These are phyloP conservation scores for Micronisus gabar DNA, from an alignment of 2,113 vertebrate species.

Conservation along the genomic window DNA sequence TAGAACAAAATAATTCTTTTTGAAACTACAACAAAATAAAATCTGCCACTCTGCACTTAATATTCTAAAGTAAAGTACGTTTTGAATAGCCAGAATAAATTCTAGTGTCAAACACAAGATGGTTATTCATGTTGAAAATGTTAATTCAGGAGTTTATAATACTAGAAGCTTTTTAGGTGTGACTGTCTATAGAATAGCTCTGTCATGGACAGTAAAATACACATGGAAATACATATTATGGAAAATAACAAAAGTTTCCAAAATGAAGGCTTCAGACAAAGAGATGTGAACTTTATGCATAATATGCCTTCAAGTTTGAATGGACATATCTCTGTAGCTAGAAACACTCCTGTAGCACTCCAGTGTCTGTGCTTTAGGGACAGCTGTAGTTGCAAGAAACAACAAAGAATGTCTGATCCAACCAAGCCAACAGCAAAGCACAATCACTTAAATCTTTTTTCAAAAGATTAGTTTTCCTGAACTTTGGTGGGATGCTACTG, in stretches of 20 bases:
- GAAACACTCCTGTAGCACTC: neutral
- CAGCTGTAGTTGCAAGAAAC: neutral
- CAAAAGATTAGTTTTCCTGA: neutral
- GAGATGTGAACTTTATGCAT: neutral
- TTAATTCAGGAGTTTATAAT: neutral
- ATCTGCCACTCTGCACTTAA: neutral
- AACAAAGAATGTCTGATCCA: neutral
- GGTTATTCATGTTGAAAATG: neutral
- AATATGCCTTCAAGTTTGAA: neutral
- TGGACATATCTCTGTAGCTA: neutral
- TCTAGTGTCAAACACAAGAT: neutral
- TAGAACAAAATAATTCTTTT: neutral
- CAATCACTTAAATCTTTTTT: neutral
- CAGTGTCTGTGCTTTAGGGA: neutral
- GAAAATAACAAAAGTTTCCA: neutral
- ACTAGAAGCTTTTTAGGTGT: neutral
- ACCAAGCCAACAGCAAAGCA: neutral
- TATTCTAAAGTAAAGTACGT: neutral
- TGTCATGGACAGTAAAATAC: neutral
- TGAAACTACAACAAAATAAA: neutral
- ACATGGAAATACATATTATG: neutral
- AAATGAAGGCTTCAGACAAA: neutral
- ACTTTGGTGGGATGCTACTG: neutral
- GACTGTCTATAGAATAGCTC: neutral
- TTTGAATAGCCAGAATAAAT: neutral